phyloP scores from a whole-genome alignment of 2,888 invertebrate species.

The Plusia festucae region DNA sequence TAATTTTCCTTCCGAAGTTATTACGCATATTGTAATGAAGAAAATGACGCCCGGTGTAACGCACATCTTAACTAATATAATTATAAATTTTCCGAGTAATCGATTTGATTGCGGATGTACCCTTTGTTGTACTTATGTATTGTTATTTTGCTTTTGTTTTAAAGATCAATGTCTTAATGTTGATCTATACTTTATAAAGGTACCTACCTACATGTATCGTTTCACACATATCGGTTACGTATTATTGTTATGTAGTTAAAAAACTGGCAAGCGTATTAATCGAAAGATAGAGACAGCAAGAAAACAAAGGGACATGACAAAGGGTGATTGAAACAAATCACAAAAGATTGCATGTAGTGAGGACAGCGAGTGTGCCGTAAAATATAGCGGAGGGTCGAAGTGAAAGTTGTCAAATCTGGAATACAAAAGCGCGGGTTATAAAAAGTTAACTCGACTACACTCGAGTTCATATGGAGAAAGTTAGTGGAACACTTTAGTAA shows the following conservation, averaged over 20 bases:
- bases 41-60: slow-evolving; percentile 61
- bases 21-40: slow-evolving; percentile 70
- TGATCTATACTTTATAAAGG: too few relatives aligned
- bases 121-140: slow-evolving; percentile 16
- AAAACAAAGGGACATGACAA: slow-evolving; percentile 43
- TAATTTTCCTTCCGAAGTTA: slow-evolving; percentile 71
- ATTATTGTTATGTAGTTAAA: not conserved
- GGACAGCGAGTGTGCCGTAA: slow-evolving; percentile 45
- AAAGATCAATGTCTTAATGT: slow-evolving; percentile 3
- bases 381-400: slow-evolving; percentile 50
- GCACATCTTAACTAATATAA: slow-evolving; percentile 38
- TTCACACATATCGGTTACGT: too few relatives aligned
- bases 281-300: slow-evolving; percentile 22
- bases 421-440: slow-evolving; percentile 71
- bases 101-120: slow-evolving; percentile 20
- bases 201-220: too few relatives aligned
- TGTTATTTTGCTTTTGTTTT: not conserved
- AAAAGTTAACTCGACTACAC: slow-evolving; percentile 77
- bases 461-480: slow-evolving; percentile 80
- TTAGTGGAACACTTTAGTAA: slow-evolving; percentile 81
- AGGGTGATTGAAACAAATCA: slow-evolving; percentile 51
- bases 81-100: slow-evolving; percentile 18
- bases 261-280: not conserved
- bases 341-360: slow-evolving; percentile 41
- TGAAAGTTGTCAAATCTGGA: slow-evolving; percentile 72